Conservation (phyloP, 2,888 invertebrate species). For the Nemotelus pantherinus region DNA sequence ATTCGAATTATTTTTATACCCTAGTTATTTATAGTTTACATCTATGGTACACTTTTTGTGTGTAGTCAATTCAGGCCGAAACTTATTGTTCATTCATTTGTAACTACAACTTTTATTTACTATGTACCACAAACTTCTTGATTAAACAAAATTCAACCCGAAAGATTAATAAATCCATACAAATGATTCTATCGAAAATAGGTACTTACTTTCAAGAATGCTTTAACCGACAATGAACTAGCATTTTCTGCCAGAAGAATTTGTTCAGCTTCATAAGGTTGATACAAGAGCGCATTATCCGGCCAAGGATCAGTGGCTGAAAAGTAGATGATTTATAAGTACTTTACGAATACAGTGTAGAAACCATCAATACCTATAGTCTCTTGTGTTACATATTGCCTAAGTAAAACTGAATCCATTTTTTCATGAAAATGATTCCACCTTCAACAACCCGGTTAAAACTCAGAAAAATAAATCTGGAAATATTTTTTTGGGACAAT, state of each 20-base stretch:
- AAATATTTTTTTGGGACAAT: not conserved
- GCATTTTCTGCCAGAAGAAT: slow-evolving; percentile 94
- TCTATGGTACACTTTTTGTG: too few relatives aligned
- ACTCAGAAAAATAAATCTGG: not conserved
- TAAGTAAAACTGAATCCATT: slow-evolving; percentile 34
- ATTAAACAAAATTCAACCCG: too few relatives aligned
- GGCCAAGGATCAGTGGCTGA: slow-evolving; percentile 91
- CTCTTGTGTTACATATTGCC: slow-evolving; percentile 43
- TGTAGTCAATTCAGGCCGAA: too few relatives aligned
- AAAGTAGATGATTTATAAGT: slow-evolving; percentile 58
- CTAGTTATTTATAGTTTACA: too few relatives aligned
- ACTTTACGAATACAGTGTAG: not conserved
- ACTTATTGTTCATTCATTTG: too few relatives aligned
- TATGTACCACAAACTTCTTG: too few relatives aligned
- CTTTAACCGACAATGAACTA: slow-evolving; percentile 91
- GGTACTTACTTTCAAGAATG: slow-evolving; percentile 76
- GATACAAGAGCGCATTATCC: slow-evolving; percentile 84
- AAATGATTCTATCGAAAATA: not conserved
- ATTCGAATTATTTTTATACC: too few relatives aligned
- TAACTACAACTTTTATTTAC: too few relatives aligned
- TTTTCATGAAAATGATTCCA: not conserved
- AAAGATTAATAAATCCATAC: too few relatives aligned
- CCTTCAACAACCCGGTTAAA: not conserved
- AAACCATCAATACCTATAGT: slow-evolving; percentile 40
- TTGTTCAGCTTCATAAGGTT: slow-evolving; percentile 93